Base-by-base conservation (phyloP, 1,140 invertebrate genomes). In the Aphelenchoides avenae region DNA sequence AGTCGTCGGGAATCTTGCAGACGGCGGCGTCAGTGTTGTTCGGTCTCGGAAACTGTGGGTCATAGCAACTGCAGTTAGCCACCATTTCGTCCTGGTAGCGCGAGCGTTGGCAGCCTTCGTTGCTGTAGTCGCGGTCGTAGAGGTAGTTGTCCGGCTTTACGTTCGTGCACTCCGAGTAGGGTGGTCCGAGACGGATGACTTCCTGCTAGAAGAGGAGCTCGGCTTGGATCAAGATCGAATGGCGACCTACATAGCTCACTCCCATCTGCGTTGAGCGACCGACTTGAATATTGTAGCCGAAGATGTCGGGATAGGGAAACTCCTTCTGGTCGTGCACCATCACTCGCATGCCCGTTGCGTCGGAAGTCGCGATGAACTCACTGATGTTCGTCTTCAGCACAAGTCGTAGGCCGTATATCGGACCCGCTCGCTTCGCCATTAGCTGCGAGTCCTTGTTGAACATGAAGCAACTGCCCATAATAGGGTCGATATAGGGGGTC, bases 221-320 rank as follows among this genome's bases (percentile, higher is more conserved):
- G n/a, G n/a, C n/a, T n/a, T n/a, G n/a, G n/a, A n/a, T n/a, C n/a
- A n/a, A n/a, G n/a, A n/a, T n/a, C n/a, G n/a, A n/a, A n/a, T n/a
- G n/a, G n/a, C n/a, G n/a, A n/a, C n/a, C n/a, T n/a, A n/a, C n/a
- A n/a, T n/a, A n/a, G n/a, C n/a, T 52, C 20, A 52, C 50, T n/a
- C 50, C 50, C 29, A 52, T 52, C 5, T 42, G 56, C 4, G 50
- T 52, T 2, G 50, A 11, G 2, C n/a, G n/a, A n/a, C n/a, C n/a
- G n/a, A n/a, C n/a, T n/a, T n/a, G n/a, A n/a, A n/a, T 29, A 5
- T 52, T 52, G 29, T 64, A 64, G n/a, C 62, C 62, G 41, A 66
- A 67, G 48, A 67, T 61, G 42, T 64, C 62, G 0, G 62, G n/a
- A n/a, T n/a, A n/a, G n/a, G n/a, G n/a, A n/a, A n/a, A n/a, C n/a